Base-by-base conservation (phyloP, 2,797 vertebrate species). In the Poeciliopsis paucimaculata region DNA sequence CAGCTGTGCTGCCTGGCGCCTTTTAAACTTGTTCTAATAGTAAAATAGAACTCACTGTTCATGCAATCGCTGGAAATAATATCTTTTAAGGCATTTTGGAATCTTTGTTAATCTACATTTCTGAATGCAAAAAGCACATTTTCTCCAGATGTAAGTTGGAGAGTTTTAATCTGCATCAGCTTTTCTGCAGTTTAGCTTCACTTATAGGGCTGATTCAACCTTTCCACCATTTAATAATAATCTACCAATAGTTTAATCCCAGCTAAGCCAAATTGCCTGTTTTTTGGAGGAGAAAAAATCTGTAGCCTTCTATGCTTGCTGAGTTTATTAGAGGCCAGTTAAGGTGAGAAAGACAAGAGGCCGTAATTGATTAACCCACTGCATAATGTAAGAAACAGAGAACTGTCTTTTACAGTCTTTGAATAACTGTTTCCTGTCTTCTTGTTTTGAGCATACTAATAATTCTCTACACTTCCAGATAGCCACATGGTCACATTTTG, bases 181-280 rank as follows among this genome's bases (percentile, higher is more conserved):
- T n/a, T 73, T 89, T 66, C 73, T 76, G 76, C 76, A 77, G 79
- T 87, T 92, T 87, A 83, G 84, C 55, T 60, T 13, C 57, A 60
- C 12, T 13, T 13, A 15, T 75, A 88, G 83, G 77, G 85, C 76
- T 79, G 84, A 91, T 86, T 93, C 88, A 88, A 86, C 82, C 81
- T 82, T 91, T 92, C 87, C 87, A 62, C 62, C 75, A 87, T 77
- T 82, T 75, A 51, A 66, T 79, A 72, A 47, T 62, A 36, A 84
- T 72, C 31, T 10, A 81, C 78, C 71, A 84, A 83, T 79, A 77
- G 70, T 66, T 2, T 75, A 39, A 1, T 53, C 47, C 46, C 15
- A 23, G 83, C 84, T 71, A 71, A 81, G 76, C 39, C 41, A 13
- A 81, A 85, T 79, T 82, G 77, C 76, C n/a, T 9, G 68, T 26